Evolutionary conservation across 1,140 invertebrate genomes (phyloP).

Genomic region (Caenorhabditis inopinata): DNA sequence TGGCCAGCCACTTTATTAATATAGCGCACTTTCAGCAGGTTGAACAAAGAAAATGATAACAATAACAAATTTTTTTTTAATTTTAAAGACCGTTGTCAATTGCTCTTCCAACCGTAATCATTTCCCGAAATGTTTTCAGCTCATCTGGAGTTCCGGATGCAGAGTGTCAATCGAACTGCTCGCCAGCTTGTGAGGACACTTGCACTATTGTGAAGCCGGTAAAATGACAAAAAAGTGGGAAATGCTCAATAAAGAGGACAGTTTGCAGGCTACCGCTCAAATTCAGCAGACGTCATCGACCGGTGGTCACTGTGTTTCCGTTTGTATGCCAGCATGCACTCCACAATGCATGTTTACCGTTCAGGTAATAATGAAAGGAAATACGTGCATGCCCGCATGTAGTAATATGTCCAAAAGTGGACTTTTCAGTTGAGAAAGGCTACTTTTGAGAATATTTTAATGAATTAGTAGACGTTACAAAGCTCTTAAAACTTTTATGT

Average conservation of each 20-base stretch:
- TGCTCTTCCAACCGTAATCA: neutral
- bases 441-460: too few relatives aligned
- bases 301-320: constrained; percentile 17
- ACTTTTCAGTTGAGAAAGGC: too few relatives aligned
- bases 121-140: neutral
- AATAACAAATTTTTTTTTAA: too few relatives aligned
- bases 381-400: too few relatives aligned
- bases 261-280: constrained; percentile 20
- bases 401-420: too few relatives aligned
- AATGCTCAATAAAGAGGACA: constrained; percentile 1
- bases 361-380: constrained; percentile 6
- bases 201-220: constrained; percentile 30
- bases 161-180: constrained; percentile 27
- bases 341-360: constrained; percentile 35
- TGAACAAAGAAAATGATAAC: too few relatives aligned
- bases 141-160: constrained; percentile 15
- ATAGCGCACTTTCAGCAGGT: too few relatives aligned
- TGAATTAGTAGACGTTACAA: too few relatives aligned
- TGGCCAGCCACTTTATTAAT: too few relatives aligned
- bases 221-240: neutral
- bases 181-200: constrained; percentile 24
- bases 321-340: constrained; percentile 33
- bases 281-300: constrained; percentile 14
- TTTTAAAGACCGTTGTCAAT: too few relatives aligned
- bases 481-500: too few relatives aligned